Percentiles rank a stretch among this genome's conserved stretches.
Evolutionary conservation across 2,797 vertebrate genomes (phyloP).

Genomic region (Pseudochromis fuscus): DNA sequence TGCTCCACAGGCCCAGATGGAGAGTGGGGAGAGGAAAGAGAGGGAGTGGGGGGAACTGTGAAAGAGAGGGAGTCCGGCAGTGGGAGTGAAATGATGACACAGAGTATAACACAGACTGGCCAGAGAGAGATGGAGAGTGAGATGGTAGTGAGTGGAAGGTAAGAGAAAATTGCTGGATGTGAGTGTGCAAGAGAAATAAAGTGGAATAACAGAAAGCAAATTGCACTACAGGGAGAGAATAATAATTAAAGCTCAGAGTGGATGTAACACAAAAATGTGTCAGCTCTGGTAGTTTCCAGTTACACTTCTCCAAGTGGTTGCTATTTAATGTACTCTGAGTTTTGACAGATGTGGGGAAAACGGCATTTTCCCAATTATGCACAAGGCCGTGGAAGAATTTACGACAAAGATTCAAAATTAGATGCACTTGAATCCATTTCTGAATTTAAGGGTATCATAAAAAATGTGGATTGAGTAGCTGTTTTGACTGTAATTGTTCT

Average conservation of each 20-base stretch:
- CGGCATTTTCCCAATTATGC: not conserved
- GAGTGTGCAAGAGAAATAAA: constrained; percentile 4
- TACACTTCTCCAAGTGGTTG: not conserved
- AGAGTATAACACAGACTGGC: constrained; percentile 5
- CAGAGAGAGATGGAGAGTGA: constrained; percentile 31
- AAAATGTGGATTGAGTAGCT: not conserved
- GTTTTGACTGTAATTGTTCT: too few species aligned
- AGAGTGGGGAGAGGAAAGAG: constrained; percentile 18
- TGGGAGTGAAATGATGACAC: constrained; percentile 42
- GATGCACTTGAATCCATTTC: not conserved
- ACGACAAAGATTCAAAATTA: not conserved
- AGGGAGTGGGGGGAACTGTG: constrained; percentile 3
- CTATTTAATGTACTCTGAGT: not conserved
- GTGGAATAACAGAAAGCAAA: constrained; percentile 30
- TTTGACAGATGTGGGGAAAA: not conserved
- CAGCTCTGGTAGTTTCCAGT: not conserved
- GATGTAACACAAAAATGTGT: constrained; percentile 17
- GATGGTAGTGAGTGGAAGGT: constrained; percentile 30
- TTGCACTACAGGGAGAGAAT: constrained; percentile 17
- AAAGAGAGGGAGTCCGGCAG: constrained; percentile 25
- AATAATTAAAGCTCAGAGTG: constrained; percentile 18
- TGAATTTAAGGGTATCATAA: not conserved
- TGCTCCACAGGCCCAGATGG: constrained; percentile 74
- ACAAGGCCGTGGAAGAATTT: constrained; percentile 1
- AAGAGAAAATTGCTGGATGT: constrained; percentile 38